phyloP scores from a whole-genome alignment of 2,888 invertebrate genomes.

The Cerceris ruficornis region DNA sequence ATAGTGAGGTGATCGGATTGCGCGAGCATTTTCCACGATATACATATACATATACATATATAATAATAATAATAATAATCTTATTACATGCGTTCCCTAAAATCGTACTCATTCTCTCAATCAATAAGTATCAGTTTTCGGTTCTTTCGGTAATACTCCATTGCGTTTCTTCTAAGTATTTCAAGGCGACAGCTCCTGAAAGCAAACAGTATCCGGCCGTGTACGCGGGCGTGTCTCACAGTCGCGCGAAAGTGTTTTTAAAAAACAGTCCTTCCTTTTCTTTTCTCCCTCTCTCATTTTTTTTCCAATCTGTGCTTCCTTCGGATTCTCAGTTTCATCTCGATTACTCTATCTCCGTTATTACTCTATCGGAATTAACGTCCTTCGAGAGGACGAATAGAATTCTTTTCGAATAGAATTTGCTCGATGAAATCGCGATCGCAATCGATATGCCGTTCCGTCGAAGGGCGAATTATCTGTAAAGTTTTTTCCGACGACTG shows the following conservation, averaged over 20 bases:
- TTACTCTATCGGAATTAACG: no score
- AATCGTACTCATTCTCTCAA: constrained; percentile 32
- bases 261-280: background rate
- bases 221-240: constrained; percentile 70
- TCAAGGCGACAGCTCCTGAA: constrained; percentile 82
- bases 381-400: no score
- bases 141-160: constrained; percentile 51
- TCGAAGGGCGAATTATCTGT: background rate
- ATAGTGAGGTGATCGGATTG: constrained; percentile 81
- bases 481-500: constrained; percentile 35
- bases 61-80: background rate
- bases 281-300: background rate
- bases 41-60: constrained; percentile 34
- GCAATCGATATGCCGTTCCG: background rate
- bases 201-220: constrained; percentile 78
- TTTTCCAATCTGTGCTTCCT: background rate
- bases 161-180: constrained; percentile 78
- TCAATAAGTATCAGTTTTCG: constrained; percentile 12
- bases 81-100: constrained; percentile 17
- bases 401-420: no score
- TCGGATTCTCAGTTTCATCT: background rate
- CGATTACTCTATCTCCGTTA: no score
- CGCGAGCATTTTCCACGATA: constrained; percentile 73
- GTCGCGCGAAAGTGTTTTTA: constrained; percentile 31
- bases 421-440: background rate